Base-by-base conservation (phyloP, 2,888 invertebrate genomes). In the Emesis furor region DNA sequence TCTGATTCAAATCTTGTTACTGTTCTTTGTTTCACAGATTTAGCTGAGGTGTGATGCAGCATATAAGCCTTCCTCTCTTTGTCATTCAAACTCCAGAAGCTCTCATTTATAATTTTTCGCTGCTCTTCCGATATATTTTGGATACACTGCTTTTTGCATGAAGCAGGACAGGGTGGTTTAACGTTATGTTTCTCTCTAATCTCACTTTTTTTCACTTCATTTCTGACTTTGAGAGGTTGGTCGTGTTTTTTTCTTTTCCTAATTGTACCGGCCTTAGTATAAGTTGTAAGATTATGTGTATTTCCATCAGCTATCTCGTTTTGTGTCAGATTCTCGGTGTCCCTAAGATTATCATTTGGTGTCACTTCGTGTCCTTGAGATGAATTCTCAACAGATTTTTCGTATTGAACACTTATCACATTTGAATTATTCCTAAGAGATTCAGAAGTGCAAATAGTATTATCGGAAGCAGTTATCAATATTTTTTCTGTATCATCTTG, bases 161-260 rank as follows among this genome's bases (percentile, higher is more conserved):
- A 67, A 67, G 67, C 67, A 30, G 67, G 35, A 76, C 76, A 76
- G 69, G 76, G 76, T 76, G 76, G 76, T 76, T 76, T 76, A 51
- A 76, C 76, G 46, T 76, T 55, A 68, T 76, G 76, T 76, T 76
- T 76, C 65, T 76, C 55, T 69, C 69, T 76, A 46, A 76, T 76
- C 68, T 76, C 76, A 30, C 69, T 76, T 76, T 76, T 76, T 76
- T 79, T 75, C 72, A 37, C 79, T 62, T 71, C 79, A 39, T 79
- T 76, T 79, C 76, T 79, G 42, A 76, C 75, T 72, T 75, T 75
- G 46, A 79, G 79, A 39, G 75, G 69, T 79, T 79, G 79, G 75
- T 79, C 71, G 75, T 75, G 65, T 79, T 69, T 74, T 79, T 79
- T 79, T 71, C 79, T 75, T 79, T 79, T 79, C 75, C 79, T 79